Percentiles rank a stretch among this genome's conserved stretches.
Evolutionary conservation across 2,888 invertebrate species (phyloP).

Genomic region (Caenorhabditis drosophilae): DNA sequence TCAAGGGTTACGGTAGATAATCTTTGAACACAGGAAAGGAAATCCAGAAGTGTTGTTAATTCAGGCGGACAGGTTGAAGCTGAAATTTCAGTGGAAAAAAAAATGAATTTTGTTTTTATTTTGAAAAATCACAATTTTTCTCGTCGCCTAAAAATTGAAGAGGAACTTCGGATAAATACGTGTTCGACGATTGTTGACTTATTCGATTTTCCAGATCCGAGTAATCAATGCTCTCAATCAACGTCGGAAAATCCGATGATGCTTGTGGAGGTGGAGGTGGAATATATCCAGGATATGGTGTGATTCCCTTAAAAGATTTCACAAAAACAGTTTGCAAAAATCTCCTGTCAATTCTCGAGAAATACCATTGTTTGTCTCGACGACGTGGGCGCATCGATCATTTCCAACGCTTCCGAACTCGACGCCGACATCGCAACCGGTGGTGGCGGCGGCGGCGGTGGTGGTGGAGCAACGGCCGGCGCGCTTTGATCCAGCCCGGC

Average conservation of each 20-base stretch:
- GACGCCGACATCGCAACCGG: not conserved
- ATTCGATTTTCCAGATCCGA: constrained; percentile 2
- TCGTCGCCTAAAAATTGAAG: constrained; percentile 4
- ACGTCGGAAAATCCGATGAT: constrained; percentile 34
- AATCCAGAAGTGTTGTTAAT: constrained; percentile 30
- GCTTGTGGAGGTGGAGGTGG: constrained; percentile 43
- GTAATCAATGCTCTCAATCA: constrained; percentile 14
- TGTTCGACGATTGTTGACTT: constrained; percentile 30
- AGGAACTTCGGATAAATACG: constrained; percentile 25
- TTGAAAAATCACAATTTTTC: not conserved
- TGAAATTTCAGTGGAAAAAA: not conserved
- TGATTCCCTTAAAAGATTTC: constrained; percentile 14
- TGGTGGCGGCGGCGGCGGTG: constrained; percentile 9
- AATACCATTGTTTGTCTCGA: too few species aligned
- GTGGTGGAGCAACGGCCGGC: constrained; percentile 25
- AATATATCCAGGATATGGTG: constrained; percentile 53
- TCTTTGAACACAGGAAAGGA: constrained; percentile 39
- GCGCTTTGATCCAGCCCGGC: constrained; percentile 21
- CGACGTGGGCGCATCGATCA: constrained; percentile 14
- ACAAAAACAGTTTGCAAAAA: too few species aligned
- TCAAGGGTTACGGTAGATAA: constrained; percentile 34
- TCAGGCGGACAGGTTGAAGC: constrained; percentile 22
- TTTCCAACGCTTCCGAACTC: too few species aligned
- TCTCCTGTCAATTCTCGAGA: too few species aligned
- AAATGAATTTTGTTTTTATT: not conserved